Percentiles rank a stretch among this genome's conserved stretches.
These are phyloP conservation scores for Nesometra sesokonis DNA, from an alignment of 35 echinoderm and acorn worm genomes.

Conservation along the genomic window DNA sequence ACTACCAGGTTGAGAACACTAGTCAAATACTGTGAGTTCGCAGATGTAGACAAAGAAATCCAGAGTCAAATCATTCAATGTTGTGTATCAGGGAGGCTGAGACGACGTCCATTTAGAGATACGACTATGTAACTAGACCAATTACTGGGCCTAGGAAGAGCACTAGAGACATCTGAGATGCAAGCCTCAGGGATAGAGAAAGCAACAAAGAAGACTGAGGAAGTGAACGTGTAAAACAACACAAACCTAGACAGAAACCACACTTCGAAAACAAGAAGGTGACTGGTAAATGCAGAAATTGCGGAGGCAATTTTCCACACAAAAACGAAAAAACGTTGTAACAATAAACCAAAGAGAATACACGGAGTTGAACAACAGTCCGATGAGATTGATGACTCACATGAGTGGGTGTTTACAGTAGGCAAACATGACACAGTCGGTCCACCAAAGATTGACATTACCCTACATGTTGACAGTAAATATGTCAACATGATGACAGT, in stretches of 20 bases:
- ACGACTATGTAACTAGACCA: slow-evolving; percentile 17
- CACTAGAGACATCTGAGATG: slow-evolving; percentile 23
- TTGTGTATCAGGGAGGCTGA: slow-evolving; percentile 23
- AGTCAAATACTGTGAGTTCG: slow-evolving; percentile 39
- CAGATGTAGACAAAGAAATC: slow-evolving; percentile 39
- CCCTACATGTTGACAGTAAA: background rate
- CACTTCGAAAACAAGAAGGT: background rate
- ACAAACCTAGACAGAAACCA: background rate
- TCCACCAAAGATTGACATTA: background rate
- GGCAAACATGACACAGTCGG: too few relatives aligned
- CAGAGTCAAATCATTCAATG: slow-evolving; percentile 37
- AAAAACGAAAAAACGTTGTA: background rate
- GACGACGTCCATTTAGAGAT: slow-evolving; percentile 32
- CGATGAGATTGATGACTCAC: too few relatives aligned
- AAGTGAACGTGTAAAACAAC: background rate
- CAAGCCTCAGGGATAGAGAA: background rate
- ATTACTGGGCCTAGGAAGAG: slow-evolving; percentile 4
- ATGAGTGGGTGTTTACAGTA: background rate
- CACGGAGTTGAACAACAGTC: background rate
- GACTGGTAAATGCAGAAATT: background rate
- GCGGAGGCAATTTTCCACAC: slow-evolving; percentile 3
- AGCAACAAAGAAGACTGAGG: background rate
- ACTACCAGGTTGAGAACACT: slow-evolving; percentile 29
- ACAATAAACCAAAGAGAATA: background rate
- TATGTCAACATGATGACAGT: background rate